These are phyloP conservation scores for Labeo catla DNA, from an alignment of 2,113 vertebrate genomes.

Conservation along the genomic window DNA sequence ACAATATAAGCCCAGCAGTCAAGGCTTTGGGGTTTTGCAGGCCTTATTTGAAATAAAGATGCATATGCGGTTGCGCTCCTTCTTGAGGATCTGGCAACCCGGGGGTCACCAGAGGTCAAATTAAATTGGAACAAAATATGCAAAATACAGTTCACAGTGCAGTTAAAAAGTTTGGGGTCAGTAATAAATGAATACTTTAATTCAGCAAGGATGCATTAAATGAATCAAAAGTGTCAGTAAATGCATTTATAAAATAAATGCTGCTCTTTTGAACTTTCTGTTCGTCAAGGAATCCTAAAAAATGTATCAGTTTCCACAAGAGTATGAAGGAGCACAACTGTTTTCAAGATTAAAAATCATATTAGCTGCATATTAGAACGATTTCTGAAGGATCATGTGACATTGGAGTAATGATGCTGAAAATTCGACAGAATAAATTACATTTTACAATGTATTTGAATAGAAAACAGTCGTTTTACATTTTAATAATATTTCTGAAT, in stretches of 20 bases:
- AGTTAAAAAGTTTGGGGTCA: not conserved
- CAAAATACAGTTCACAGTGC: not conserved
- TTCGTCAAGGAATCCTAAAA: no score
- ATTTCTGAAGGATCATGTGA: not conserved
- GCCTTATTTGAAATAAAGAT: not conserved
- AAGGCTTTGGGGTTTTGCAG: not conserved
- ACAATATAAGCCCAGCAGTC: not conserved
- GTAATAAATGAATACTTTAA: not conserved
- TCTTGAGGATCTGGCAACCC: not conserved
- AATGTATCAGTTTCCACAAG: not conserved
- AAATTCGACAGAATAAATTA: no score
- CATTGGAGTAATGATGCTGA: not conserved
- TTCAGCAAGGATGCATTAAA: not conserved
- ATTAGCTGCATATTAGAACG: not conserved
- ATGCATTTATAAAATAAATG: not conserved
- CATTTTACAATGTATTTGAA: no score
- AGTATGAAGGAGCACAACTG: not conserved
- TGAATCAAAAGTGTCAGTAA: not conserved
- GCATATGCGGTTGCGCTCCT: not conserved
- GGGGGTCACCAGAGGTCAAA: not conserved
- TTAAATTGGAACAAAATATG: not conserved
- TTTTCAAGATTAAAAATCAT: no score
- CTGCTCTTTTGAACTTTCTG: not conserved
- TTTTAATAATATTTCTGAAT: not conserved
- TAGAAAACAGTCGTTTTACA: not conserved